Conservation (phyloP, 2,888 invertebrate species). For the Agriopis aurantiaria region DNA sequence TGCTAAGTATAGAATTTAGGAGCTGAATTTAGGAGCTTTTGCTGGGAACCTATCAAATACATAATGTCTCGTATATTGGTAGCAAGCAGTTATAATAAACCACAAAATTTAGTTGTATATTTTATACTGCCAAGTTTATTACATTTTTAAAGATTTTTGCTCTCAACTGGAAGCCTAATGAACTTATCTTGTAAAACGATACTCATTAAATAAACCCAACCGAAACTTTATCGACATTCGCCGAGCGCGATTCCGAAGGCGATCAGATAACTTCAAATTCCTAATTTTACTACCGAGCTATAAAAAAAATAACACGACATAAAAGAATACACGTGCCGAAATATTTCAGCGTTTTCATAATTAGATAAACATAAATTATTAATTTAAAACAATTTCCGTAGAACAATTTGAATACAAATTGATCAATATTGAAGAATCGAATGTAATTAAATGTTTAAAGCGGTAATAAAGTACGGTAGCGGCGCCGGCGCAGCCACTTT, state of each 20-base stretch:
- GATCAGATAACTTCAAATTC: conserved; percentile 45
- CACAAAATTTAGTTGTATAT: conserved; percentile 7
- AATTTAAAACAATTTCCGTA: conserved; percentile 33
- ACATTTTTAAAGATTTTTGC: conserved; percentile 20
- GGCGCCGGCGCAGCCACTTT: conserved; percentile 42
- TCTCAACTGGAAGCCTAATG: conserved; percentile 23
- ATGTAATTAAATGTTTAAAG: conserved; percentile 44
- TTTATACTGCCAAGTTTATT: conserved; percentile 10
- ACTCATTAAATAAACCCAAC: conserved; percentile 22
- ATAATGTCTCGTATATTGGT: neutral
- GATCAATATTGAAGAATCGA: conserved; percentile 43
- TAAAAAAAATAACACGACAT: conserved; percentile 44
- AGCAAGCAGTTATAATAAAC: neutral
- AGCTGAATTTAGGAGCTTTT: neutral
- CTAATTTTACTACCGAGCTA: conserved; percentile 40
- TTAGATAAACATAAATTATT: conserved; percentile 48
- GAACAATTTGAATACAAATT: conserved; percentile 48
- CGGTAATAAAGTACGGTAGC: conserved; percentile 32
- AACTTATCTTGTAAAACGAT: conserved; percentile 31
- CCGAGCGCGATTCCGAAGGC: conserved; percentile 32
- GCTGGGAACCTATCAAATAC: neutral
- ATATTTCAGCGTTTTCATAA: conserved; percentile 44
- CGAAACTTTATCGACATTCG: conserved; percentile 37
- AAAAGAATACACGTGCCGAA: conserved; percentile 38
- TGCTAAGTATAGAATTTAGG: neutral